Evolutionary conservation across 2,888 invertebrate genomes (phyloP), one percentile per base, ranked within the genome.

Genomic region (Mesoligia furuncula): DNA sequence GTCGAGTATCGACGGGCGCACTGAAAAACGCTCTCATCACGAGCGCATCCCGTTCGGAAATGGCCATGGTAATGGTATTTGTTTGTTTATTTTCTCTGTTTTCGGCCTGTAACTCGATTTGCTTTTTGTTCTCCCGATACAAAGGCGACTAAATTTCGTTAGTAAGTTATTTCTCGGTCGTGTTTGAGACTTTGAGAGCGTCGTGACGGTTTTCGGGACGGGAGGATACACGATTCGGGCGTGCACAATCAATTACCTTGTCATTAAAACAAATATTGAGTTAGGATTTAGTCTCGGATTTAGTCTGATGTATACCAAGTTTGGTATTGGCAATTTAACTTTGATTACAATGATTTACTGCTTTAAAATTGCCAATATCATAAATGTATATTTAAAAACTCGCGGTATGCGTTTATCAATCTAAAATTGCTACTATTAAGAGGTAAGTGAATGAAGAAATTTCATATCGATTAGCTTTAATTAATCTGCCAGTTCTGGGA

Each of bases 71-170:
- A 96, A 96, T 96, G 92, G 93, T 95, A 92, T 96, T 96, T 96
- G 96, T 96, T 93, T 92, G 96, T 96, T 91, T 95, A 96, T 96
- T 96, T 95, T 95, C 93, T 96, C 95, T 96, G 95, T 96, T 96
- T 96, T 95, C 84, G 94, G 91, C 86, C 92, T 89, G 94, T 96
- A 96, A 96, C 96, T 96, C 95, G 96, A 96, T 96, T 96, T 96
- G 95, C 93, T 96, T 96, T 96, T 96, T 96, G 94, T 95, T 88
- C 91, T 83, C 79, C 76, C 77, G 75, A 86, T 90, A 96, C 96
- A 96, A 96, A 94, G 93, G 94, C 91, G 90, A 91, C 92, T 94
- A 96, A 96, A 96, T 94, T 96, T 96, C 93, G 96, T 96, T 96
- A 96, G 96, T 91, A 84, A 88, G 83, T 88, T 85, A 89, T 89